Conservation (phyloP, 2,797 vertebrate species). For the Periparus ater region DNA sequence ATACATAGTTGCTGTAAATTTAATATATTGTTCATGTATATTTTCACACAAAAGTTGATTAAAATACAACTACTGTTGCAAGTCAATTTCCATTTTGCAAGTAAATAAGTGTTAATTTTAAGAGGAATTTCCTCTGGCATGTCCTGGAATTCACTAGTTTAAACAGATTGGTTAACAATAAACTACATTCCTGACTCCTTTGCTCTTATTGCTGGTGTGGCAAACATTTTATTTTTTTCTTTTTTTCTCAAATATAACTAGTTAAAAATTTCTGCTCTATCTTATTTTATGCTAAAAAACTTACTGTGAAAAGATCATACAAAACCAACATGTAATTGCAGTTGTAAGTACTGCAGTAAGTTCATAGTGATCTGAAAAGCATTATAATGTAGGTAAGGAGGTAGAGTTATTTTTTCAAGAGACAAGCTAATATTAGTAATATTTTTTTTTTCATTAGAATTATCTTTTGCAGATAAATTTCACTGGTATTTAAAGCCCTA, state of each 20-base stretch:
- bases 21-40: neutral
- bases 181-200: neutral
- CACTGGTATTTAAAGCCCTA: neutral
- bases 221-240: neutral
- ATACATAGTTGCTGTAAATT: neutral
- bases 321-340: neutral
- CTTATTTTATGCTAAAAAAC: neutral
- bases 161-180: neutral
- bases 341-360: neutral
- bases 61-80: neutral
- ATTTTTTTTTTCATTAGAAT: neutral
- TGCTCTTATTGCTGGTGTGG: neutral
- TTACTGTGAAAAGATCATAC: neutral
- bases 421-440: neutral
- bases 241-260: neutral
- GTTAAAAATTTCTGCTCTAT: neutral
- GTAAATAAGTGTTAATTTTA: neutral
- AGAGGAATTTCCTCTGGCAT: neutral
- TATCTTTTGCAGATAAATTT: neutral
- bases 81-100: neutral
- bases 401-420: neutral
- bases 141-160: neutral
- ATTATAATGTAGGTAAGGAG: neutral
- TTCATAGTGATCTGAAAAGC: neutral
- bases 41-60: neutral